A percentile compares a stretch with the other conserved stretches of the same genome.
Conservation (phyloP, 2,113 vertebrate species). For the Nettapus auritus region DNA sequence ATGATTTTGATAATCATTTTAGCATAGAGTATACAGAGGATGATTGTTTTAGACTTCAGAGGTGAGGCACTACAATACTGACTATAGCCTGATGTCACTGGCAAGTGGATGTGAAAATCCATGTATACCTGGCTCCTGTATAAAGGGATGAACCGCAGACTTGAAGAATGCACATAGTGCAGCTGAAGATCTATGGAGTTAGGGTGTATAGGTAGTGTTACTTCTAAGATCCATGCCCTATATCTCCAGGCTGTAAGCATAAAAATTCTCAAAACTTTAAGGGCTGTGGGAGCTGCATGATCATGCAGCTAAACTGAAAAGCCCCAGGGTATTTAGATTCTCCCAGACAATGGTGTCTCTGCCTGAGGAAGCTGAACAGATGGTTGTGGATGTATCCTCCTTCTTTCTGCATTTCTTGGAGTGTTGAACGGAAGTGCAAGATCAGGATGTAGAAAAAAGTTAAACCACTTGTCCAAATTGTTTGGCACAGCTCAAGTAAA, state of each 20-base stretch:
- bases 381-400: neutral
- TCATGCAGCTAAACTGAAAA: neutral
- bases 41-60: neutral
- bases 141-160: neutral
- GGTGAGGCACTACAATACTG: neutral
- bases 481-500: neutral
- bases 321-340: neutral
- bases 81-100: neutral
- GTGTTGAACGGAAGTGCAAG: neutral
- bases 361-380: neutral
- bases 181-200: neutral
- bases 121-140: neutral
- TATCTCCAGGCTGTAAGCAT: rapidly evolving
- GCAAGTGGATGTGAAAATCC: neutral
- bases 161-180: neutral
- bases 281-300: neutral
- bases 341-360: neutral
- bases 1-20: neutral
- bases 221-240: neutral
- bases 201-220: neutral
- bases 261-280: neutral
- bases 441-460: neutral
- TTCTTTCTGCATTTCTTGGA: neutral
- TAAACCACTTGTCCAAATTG: neutral
- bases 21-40: neutral